A percentile compares a stretch with the other conserved stretches of the same genome.
phyloP scores from a whole-genome alignment of 1,140 invertebrate genomes.

The Drosophila pruinosa region DNA sequence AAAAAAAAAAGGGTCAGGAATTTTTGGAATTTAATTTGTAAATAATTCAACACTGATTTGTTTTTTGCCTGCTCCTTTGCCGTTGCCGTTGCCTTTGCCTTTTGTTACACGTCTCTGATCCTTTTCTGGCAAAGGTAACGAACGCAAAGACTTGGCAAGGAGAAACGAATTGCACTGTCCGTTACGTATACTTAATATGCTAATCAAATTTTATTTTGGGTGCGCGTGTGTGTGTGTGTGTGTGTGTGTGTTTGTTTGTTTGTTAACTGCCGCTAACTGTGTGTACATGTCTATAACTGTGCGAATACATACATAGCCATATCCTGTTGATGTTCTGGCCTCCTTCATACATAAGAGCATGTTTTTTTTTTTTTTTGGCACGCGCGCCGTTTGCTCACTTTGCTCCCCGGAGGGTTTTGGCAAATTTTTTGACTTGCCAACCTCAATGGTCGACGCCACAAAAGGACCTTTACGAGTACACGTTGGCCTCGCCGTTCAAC shows the following conservation, averaged over 20 bases:
- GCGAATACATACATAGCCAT: not conserved
- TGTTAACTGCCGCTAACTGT: slow-evolving; percentile 31
- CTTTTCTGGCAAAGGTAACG: not conserved
- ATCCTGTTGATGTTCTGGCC: slow-evolving; percentile 11
- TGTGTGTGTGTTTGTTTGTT: not conserved
- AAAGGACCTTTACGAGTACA: slow-evolving; percentile 17
- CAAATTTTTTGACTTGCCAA: slow-evolving; percentile 20
- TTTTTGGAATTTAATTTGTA: slow-evolving; percentile 22
- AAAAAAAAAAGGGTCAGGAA: not conserved
- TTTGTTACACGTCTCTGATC: slow-evolving; percentile 11
- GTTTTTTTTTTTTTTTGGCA: slow-evolving; percentile 11
- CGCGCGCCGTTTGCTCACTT: slow-evolving; percentile 25
- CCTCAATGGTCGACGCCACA: slow-evolving; percentile 1
- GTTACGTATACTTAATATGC: slow-evolving; percentile 64
- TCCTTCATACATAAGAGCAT: not conserved
- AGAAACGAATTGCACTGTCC: slow-evolving; percentile 35
- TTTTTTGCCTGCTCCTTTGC: too few relatives aligned
- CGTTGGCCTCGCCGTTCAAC: slow-evolving; percentile 13
- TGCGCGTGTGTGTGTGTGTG: not conserved
- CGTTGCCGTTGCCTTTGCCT: slow-evolving; percentile 16
- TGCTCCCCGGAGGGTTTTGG: not conserved
- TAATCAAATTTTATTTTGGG: slow-evolving; percentile 49
- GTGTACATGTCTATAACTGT: slow-evolving; percentile 21
- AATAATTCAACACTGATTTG: slow-evolving; percentile 59
- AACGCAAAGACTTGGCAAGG: not conserved